phyloP scores from a whole-genome alignment of 1,140 invertebrate species.

The Microplitis demolitor region DNA sequence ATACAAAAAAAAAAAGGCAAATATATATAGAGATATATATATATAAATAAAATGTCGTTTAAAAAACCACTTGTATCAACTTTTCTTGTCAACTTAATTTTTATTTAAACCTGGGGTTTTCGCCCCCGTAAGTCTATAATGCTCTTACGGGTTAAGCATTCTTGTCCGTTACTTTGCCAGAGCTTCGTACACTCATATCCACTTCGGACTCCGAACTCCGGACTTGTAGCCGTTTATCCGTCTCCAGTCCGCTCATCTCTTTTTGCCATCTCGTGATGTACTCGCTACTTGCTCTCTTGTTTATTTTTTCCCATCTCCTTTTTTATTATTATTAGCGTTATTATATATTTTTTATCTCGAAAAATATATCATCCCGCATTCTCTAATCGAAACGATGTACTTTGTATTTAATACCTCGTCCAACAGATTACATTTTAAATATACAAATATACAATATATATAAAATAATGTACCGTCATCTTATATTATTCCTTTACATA shows the following conservation, averaged over 20 bases:
- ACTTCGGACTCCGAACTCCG: background rate
- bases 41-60: background rate
- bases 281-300: background rate
- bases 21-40: background rate
- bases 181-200: conserved; percentile 6
- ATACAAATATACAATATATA: too few relatives aligned
- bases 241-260: background rate
- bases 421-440: too few relatives aligned
- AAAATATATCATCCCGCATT: too few relatives aligned
- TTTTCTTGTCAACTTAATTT: conserved; percentile 18
- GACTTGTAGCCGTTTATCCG: too few relatives aligned
- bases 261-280: background rate
- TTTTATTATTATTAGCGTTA: too few relatives aligned
- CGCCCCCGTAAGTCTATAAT: conserved; percentile 30
- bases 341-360: too few relatives aligned
- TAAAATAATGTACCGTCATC: too few relatives aligned
- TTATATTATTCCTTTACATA: background rate
- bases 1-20: background rate
- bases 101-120: conserved; percentile 19
- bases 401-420: too few relatives aligned
- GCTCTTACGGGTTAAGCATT: conserved; percentile 35
- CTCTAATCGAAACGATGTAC: too few relatives aligned
- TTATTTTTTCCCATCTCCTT: background rate
- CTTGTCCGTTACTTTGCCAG: conserved; percentile 19
- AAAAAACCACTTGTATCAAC: background rate